Base-by-base conservation (phyloP, 2,888 invertebrate genomes). In the Oscheius sp. region DNA sequence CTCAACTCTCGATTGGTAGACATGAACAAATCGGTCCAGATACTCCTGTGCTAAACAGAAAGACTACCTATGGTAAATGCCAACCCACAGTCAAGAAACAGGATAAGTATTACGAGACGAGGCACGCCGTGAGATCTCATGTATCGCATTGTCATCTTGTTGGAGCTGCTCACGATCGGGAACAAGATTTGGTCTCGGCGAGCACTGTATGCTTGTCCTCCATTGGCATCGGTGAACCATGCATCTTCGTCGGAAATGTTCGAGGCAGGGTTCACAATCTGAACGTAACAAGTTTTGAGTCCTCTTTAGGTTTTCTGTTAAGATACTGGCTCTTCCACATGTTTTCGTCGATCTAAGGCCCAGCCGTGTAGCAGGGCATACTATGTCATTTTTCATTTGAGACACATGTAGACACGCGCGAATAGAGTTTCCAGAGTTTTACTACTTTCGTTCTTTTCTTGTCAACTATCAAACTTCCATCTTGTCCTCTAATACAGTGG, bases 181-280 rank as follows among this genome's bases (percentile, higher is more conserved):
- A 99, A 98, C 13, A 94, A 93, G 0, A 81, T 77, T 32, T 78
- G 79, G 74, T 82, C 80, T 47, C 74, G 77, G 32, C 82, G 47
- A 1, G 80, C 82, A 47, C 79, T 80, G 76, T 74, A 82, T 1
- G 75, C 70, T 60, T 75, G 76, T 55, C 77, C 77, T n/a, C 77
- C 77, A 47, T 68, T 73, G 32, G 76, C 72, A 70, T 82, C 82
- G 0, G 73, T 75, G 60, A 88, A 80, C 29, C 87, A 92, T 53
- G 93, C 92, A 75, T 96, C 93, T 83, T 92, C 92, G 91, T 96
- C 96, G 76, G 94, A 93, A 89, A 94, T 94, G 84, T 94, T 94
- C 76, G 95, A 94, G 0, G 96, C 80, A 1, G 88, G 95, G 90
- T 96, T 96, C 3, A 96, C 90, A 21, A 96, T 92, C 90, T 96